Percentiles rank a stretch among this genome's conserved stretches.
phyloP scores from a whole-genome alignment of 1,140 invertebrate genomes.

The Chrysoperla carnea region DNA sequence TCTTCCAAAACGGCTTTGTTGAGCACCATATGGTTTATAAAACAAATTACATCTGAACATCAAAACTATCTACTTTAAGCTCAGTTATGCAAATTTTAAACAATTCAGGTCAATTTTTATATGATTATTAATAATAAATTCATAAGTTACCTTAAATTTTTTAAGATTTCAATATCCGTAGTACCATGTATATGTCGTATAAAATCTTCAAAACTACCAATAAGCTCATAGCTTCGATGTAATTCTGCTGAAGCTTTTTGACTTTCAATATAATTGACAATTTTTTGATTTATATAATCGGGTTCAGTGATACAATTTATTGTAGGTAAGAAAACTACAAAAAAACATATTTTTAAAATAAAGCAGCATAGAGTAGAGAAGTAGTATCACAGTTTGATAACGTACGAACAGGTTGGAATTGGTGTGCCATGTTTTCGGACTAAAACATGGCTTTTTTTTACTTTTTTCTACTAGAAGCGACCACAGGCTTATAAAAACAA shows the following conservation, averaged over 20 bases:
- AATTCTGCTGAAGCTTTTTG: constrained; percentile 60
- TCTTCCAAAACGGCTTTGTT: too few relatives aligned
- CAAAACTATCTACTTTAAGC: too few relatives aligned
- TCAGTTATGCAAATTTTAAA: too few relatives aligned
- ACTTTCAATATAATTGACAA: constrained; percentile 64
- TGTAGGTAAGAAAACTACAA: constrained; percentile 63
- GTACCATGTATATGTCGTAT: constrained; percentile 68
- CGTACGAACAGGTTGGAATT: too few relatives aligned
- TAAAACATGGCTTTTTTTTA: too few relatives aligned
- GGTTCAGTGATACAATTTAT: constrained; percentile 74
- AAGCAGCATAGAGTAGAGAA: neutral
- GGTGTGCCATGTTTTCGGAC: too few relatives aligned
- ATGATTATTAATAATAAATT: too few relatives aligned
- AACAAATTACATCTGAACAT: too few relatives aligned
- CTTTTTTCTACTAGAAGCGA: too few relatives aligned
- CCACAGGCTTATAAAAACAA: too few relatives aligned
- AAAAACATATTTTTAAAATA: constrained; percentile 5
- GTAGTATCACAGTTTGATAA: neutral
- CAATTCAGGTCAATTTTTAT: too few relatives aligned
- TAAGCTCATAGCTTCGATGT: constrained; percentile 70
- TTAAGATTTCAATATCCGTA: constrained; percentile 63
- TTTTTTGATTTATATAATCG: constrained; percentile 79
- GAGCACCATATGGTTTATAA: too few relatives aligned
- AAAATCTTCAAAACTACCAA: constrained; percentile 79
- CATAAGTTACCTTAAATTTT: constrained; percentile 44